Base-by-base conservation (phyloP, 2,113 vertebrate genomes). In the Lates calcarifer region DNA sequence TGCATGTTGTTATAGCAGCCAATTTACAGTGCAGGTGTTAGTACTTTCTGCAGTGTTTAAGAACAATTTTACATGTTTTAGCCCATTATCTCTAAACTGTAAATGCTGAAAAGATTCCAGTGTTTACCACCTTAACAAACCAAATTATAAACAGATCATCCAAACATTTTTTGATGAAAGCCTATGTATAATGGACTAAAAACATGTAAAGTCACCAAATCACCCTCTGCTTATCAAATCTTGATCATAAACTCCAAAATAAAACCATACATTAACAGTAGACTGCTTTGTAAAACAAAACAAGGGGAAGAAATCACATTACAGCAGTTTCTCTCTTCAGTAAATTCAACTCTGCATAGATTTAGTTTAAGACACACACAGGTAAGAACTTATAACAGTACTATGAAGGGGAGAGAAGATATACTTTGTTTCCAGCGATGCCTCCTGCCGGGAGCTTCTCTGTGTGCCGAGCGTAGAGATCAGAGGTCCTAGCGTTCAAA, bases 341-440 rank as follows among this genome's bases (percentile, higher is more conserved):
- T 74, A 22, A 60, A 76, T 62, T 70, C n/a, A 87, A 31, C 82
- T 86, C 90, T 94, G 93, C 91, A 93, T 93, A 94, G 91, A 85
- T 94, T 89, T 53, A 77, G 74, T 81, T 89, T 92, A 92, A 89
- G 91, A 91, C 89, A 94, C 90, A 84, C 90, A 89, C 83, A 81
- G 91, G 88, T 83, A 82, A 80, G 67, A 90, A 87, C 74, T 72
- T 65, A 77, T 22, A 89, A 90, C 79, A 90, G 92, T 86, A 77
- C 82, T 75, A 76, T 71, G 72, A 79, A 69, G 53, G 45, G 58
- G 43, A 55, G 74, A 77, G 76, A 47, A 63, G 58, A 79, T 66
- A 17, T 15, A 58, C 35, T 28, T 55, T n/a, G 22, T 43, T 49
- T 80, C 62, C 55, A 37, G 61, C 26, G 60, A 33, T 0, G 77